Conservation (phyloP, 1,140 invertebrate species). For the Mya arenaria region DNA sequence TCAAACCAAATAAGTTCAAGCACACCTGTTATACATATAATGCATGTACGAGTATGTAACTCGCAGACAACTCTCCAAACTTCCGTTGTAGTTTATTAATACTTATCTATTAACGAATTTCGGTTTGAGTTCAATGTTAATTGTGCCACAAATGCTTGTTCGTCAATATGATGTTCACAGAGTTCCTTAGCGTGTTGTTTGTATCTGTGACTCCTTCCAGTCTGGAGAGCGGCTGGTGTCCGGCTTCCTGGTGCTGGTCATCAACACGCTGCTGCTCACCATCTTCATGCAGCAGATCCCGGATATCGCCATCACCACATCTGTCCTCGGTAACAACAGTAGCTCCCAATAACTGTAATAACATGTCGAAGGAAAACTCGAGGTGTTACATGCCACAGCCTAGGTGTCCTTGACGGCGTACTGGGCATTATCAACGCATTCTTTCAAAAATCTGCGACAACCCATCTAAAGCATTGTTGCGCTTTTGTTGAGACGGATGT, state of each 20-base stretch:
- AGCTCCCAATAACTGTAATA: background rate
- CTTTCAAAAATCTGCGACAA: background rate
- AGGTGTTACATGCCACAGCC: background rate
- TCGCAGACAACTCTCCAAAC: too few species aligned
- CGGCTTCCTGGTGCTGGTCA: constrained; percentile 27
- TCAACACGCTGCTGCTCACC: constrained; percentile 18
- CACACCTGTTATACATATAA: too few species aligned
- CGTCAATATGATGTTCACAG: too few species aligned
- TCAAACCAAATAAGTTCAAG: too few species aligned
- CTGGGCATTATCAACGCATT: background rate
- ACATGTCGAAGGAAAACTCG: background rate
- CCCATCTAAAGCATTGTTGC: background rate
- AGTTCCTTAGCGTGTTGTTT: too few species aligned
- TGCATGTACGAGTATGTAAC: too few species aligned
- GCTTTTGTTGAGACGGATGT: background rate
- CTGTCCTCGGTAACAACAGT: constrained; percentile 31
- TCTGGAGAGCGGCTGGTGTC: constrained; percentile 18
- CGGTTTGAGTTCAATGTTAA: background rate
- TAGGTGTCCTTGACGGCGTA: background rate
- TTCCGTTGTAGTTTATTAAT: too few species aligned
- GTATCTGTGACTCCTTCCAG: too few species aligned
- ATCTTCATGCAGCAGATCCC: constrained; percentile 41
- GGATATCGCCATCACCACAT: constrained; percentile 35
- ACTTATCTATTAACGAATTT: background rate
- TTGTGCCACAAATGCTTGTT: too few species aligned